A percentile compares a stretch with the other conserved stretches of the same genome.
phyloP scores from a whole-genome alignment of 92 coral and sea anemone genomes.

The Palythoa heliodiscus region DNA sequence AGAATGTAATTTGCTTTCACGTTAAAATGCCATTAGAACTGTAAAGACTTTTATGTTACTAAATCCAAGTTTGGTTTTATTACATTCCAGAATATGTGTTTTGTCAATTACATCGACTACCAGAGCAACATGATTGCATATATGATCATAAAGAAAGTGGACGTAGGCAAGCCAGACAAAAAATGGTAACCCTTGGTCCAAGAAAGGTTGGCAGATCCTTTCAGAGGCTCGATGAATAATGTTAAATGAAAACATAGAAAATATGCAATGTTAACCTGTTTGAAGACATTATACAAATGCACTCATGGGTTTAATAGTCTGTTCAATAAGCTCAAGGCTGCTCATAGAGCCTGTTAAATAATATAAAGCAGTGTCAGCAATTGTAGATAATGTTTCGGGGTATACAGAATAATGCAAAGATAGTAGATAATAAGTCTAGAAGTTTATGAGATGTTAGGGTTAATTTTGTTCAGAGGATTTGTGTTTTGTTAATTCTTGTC shows the following conservation, averaged over 20 bases:
- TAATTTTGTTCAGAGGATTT: too few relatives aligned
- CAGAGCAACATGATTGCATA: constrained; percentile 83
- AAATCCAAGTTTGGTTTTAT: background rate
- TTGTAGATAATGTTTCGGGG: too few relatives aligned
- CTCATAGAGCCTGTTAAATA: background rate
- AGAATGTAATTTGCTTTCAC: too few relatives aligned
- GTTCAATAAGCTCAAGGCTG: constrained; percentile 7
- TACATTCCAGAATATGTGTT: constrained; percentile 70
- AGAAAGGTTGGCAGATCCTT: constrained; percentile 90
- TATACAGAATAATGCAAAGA: too few relatives aligned
- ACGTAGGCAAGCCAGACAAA: constrained; percentile 79
- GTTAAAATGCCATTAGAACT: too few relatives aligned
- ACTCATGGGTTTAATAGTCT: constrained; percentile 10
- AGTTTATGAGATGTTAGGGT: too few relatives aligned
- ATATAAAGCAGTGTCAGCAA: too few relatives aligned
- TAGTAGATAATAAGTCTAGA: too few relatives aligned
- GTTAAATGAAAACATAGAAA: background rate
- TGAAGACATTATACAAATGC: constrained; percentile 18
- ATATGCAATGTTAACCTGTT: constrained; percentile 4
- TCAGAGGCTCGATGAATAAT: constrained; percentile 85
- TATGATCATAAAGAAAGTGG: constrained; percentile 94
- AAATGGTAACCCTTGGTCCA: constrained; percentile 88
- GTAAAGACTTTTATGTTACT: background rate
- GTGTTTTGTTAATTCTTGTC: too few relatives aligned
- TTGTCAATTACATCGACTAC: constrained; percentile 88